Percentiles rank a stretch among this genome's conserved stretches.
phyloP scores from a whole-genome alignment of 2,113 vertebrate genomes.

The Ceyx melanurus region DNA sequence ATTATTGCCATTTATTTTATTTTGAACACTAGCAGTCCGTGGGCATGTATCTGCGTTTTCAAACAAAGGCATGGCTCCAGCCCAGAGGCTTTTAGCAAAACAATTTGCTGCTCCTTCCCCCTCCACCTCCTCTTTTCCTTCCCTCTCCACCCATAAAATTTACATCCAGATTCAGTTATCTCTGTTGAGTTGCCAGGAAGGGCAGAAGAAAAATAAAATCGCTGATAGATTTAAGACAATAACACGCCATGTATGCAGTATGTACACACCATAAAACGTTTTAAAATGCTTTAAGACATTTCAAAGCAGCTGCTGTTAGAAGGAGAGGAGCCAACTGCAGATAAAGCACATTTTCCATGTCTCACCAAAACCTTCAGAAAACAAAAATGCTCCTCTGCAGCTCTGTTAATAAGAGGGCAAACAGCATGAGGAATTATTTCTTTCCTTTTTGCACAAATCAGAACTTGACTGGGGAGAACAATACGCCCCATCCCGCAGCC shows the following conservation, averaged over 20 bases:
- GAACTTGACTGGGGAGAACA: not conserved
- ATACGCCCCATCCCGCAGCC: not conserved
- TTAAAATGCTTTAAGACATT: not conserved
- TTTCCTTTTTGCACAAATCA: constrained; percentile 33
- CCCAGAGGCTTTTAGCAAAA: constrained; percentile 26
- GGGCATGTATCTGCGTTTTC: not conserved
- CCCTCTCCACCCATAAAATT: constrained; percentile 36
- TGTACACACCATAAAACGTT: not conserved
- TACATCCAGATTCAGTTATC: constrained; percentile 18
- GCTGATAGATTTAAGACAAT: not conserved
- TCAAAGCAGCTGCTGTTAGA: not conserved
- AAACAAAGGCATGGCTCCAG: constrained; percentile 40
- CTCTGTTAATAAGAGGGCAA: not conserved
- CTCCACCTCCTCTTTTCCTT: constrained; percentile 51
- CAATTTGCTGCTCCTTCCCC: constrained; percentile 16
- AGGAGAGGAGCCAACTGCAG: not conserved
- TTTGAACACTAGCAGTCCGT: not conserved
- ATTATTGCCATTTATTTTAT: not conserved
- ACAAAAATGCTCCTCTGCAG: not conserved
- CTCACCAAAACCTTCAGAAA: not conserved
- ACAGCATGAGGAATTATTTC: not conserved
- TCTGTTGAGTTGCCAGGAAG: not conserved
- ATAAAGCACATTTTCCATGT: not conserved
- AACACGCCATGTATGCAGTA: not conserved
- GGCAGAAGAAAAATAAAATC: not conserved